Conservation (phyloP, 2,888 invertebrate genomes). For the Kuschelorhynchus macadamiae region DNA sequence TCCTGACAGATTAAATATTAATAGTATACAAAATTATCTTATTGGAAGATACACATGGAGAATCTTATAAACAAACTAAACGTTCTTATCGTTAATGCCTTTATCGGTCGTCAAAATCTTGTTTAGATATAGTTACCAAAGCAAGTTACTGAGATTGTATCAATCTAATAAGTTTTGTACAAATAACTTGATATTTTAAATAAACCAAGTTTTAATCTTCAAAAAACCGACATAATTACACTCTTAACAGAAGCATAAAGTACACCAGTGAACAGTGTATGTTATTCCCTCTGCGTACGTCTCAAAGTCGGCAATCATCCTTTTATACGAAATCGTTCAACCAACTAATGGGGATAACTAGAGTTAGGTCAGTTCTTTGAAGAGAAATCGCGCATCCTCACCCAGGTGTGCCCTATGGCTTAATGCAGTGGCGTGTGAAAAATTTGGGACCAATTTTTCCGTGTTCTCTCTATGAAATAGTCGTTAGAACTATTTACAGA, state of each 20-base stretch:
- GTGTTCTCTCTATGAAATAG: not conserved
- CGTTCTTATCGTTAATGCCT: no score
- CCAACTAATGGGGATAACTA: slow-evolving; percentile 69
- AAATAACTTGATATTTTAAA: no score
- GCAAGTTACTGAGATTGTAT: no score
- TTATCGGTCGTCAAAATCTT: no score
- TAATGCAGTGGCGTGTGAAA: slow-evolving; percentile 41
- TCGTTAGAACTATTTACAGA: not conserved
- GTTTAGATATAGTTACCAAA: no score
- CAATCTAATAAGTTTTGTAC: no score
- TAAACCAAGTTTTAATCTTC: no score
- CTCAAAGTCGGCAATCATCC: slow-evolving; percentile 59
- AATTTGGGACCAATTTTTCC: slow-evolving; percentile 2
- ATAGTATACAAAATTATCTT: no score
- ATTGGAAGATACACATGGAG: no score
- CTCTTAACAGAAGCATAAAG: slow-evolving; percentile 22
- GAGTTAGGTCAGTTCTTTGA: slow-evolving; percentile 69
- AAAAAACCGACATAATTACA: slow-evolving; percentile 28
- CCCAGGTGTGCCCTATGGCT: slow-evolving; percentile 62
- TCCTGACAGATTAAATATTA: no score
- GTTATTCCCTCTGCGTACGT: slow-evolving; percentile 27
- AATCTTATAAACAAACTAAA: no score
- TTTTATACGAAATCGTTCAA: slow-evolving; percentile 63
- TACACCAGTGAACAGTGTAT: slow-evolving; percentile 21
- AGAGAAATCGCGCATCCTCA: slow-evolving; percentile 60